Conservation (phyloP, 2,113 vertebrate genomes). For the Rallus limicola region DNA sequence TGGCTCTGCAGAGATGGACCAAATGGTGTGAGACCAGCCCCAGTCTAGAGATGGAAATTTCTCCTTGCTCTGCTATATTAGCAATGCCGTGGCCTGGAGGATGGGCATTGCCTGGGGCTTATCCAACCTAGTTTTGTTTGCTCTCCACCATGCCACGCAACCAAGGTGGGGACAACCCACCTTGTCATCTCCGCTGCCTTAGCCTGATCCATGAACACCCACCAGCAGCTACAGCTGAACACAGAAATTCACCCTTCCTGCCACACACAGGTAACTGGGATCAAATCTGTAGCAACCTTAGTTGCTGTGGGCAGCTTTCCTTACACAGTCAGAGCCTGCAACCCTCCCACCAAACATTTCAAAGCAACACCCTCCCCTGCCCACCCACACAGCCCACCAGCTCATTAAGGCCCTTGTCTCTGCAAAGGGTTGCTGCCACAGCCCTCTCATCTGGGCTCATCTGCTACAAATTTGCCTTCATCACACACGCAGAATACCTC, state of each 20-base stretch:
- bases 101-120: not conserved
- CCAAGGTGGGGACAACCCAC: not conserved
- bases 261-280: accelerated
- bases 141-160: not conserved
- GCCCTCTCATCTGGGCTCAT: not conserved
- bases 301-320: not conserved
- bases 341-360: not conserved
- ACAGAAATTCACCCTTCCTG: not conserved
- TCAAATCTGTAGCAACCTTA: not conserved
- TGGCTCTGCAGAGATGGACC: not conserved
- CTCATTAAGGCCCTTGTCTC: not conserved
- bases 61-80: not conserved
- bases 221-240: not conserved
- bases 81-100: not conserved
- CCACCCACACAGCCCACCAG: not conserved
- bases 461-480: not conserved
- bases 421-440: accelerated
- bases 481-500: not conserved
- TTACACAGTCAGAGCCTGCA: not conserved
- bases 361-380: not conserved
- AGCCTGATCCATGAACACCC: not conserved
- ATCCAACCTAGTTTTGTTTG: not conserved
- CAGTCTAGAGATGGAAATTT: not conserved
- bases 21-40: not conserved
- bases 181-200: no score